Base-by-base conservation (phyloP, 2,888 invertebrate species). In the Kryphioiulus occultus region DNA sequence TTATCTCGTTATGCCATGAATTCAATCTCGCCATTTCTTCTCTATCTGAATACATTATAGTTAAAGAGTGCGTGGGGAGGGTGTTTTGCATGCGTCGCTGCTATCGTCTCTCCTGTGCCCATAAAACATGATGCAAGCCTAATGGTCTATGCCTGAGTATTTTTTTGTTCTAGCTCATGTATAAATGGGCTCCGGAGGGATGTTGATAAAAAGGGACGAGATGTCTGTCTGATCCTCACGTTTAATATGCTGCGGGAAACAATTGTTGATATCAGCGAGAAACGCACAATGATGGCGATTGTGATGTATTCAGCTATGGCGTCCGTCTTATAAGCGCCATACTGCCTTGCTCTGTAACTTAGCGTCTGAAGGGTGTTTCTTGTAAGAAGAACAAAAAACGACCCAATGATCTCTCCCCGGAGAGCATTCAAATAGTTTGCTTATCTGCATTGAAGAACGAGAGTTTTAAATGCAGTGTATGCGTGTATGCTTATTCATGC, bases 41-140 rank as follows among this genome's bases (percentile, higher is more conserved):
- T 44, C 44, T 85, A 42, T 85, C 85, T 78, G 78, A 78, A 85
- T 85, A 86, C 59, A 47, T 86, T 47, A n/a, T 53, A 86, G 86
- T 53, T 85, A 86, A 47, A 47, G 53, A 44, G 86, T 86, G 85
- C 42, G 85, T 85, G 85, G 85, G 39, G 85, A 42, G 85, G 85
- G 85, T 85, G 85, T 85, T 85, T 39, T 39, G 39, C 42, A 39
- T 39, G 85, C 44, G 85, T 10, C 35, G 44, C 26, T 39, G 44
- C 39, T 85, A 85, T 44, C 39, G 85, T 85, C 85, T 85, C 39
- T 85, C 85, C 22, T 85, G 85, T 44, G 39, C 85, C 42, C 85
- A 85, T 85, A 85, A 85, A 85, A 85, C 85, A 85, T 85, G 85
- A 85, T 85, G 85, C 85, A 85, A 85, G 44, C 44, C 85, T 85